Evolutionary conservation across 2,888 invertebrate genomes (phyloP).

Genomic region (Drosophila anceps): DNA sequence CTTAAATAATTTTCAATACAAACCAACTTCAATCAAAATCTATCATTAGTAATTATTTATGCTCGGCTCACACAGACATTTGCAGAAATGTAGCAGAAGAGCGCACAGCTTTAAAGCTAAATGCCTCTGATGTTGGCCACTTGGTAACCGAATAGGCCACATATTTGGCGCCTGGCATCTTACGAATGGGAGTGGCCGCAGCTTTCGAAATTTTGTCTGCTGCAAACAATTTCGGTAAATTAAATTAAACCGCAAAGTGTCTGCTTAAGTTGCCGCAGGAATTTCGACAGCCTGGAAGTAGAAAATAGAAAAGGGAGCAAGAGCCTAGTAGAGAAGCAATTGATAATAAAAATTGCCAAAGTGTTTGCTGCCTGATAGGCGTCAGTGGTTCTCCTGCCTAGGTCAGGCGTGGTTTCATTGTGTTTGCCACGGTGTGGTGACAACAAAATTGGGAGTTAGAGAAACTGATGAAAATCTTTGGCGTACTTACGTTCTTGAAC

Average conservation of each 20-base stretch:
- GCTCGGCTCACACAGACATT: slow-evolving; percentile 1
- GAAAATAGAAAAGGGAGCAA: neutral
- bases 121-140: slow-evolving; percentile 11
- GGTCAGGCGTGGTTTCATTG: neutral
- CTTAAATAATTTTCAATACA: slow-evolving; percentile 69
- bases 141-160: slow-evolving; percentile 47
- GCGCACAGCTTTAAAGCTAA: neutral
- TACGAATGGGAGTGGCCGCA: slow-evolving; percentile 18
- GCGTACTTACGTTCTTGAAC: slow-evolving; percentile 91
- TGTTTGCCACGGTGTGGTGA: neutral
- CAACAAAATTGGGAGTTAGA: neutral
- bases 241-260: slow-evolving; percentile 80
- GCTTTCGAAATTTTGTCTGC: slow-evolving; percentile 32
- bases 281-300: slow-evolving; percentile 37
- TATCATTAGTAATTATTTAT: slow-evolving; percentile 64
- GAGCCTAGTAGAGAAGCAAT: slow-evolving; percentile 38
- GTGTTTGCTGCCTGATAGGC: slow-evolving; percentile 61
- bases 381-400: slow-evolving; percentile 56
- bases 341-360: slow-evolving; percentile 74
- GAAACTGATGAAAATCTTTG: slow-evolving; percentile 26
- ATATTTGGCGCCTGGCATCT: slow-evolving; percentile 30
- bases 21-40: slow-evolving; percentile 58
- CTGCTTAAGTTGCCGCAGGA: slow-evolving; percentile 69
- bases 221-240: slow-evolving; percentile 65
- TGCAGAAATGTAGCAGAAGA: slow-evolving; percentile 16